Percentiles rank a stretch among this genome's conserved stretches.
Evolutionary conservation across 2,113 vertebrate genomes (phyloP).

Genomic region (Charadrius vociferus): DNA sequence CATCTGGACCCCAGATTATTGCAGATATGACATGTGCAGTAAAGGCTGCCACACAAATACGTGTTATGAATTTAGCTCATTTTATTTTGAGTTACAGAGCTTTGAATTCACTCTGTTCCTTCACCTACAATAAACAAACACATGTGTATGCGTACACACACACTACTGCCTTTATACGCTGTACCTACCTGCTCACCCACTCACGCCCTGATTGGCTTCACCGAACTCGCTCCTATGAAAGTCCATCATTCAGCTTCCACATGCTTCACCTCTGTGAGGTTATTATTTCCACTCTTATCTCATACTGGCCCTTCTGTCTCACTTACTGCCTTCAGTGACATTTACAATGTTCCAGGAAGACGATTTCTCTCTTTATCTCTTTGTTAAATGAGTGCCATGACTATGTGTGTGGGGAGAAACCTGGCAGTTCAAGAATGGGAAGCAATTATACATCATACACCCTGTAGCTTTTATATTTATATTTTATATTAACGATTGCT

Average conservation of each 20-base stretch:
- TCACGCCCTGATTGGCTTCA: background rate
- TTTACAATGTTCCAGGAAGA: background rate
- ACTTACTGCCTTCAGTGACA: background rate
- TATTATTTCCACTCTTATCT: background rate
- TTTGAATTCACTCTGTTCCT: constrained; percentile 26
- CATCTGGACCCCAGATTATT: constrained; percentile 58
- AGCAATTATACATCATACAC: constrained; percentile 15
- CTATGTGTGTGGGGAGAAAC: background rate
- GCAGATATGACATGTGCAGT: constrained; percentile 48
- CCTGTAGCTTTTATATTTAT: constrained; percentile 42
- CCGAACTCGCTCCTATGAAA: background rate
- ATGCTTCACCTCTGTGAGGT: background rate
- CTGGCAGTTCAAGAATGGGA: constrained; percentile 15
- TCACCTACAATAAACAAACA: constrained; percentile 45
- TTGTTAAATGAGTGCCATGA: background rate
- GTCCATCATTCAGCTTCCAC: background rate
- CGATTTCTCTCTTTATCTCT: background rate
- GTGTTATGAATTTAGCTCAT: constrained; percentile 46
- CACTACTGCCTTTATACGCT: background rate
- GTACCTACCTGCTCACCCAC: background rate
- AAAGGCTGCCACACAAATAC: constrained; percentile 54
- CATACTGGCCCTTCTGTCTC: background rate
- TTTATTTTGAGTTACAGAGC: constrained; percentile 41
- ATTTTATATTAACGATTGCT: constrained; percentile 47
- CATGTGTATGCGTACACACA: background rate